Percentiles rank a stretch among this genome's conserved stretches.
phyloP scores from a whole-genome alignment of 1,140 invertebrate genomes.

The Epicauta chinensis region DNA sequence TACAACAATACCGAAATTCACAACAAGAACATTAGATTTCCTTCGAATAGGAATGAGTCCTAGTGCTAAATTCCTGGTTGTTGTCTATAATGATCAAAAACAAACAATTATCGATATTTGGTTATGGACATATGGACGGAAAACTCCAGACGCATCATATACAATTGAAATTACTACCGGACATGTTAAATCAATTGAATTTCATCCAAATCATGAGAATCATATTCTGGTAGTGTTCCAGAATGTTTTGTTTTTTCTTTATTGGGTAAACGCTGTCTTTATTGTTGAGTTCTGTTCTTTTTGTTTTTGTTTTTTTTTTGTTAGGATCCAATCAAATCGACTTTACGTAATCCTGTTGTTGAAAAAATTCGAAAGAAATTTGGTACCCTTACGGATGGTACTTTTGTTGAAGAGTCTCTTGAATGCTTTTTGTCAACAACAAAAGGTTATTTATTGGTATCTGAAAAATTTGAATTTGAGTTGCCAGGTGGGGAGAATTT shows the following conservation, averaged over 20 bases:
- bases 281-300: too few relatives aligned
- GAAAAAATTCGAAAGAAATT: too few relatives aligned
- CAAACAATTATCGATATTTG: conserved; percentile 45
- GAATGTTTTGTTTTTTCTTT: conserved; percentile 35
- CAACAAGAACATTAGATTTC: conserved; percentile 40
- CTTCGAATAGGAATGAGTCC: conserved; percentile 44
- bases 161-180: conserved; percentile 1
- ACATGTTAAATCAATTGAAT: conserved; percentile 17
- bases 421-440: conserved; percentile 27
- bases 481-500: too few relatives aligned
- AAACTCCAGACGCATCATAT: not conserved
- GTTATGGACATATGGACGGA: conserved; percentile 48
- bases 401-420: conserved; percentile 29
- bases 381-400: conserved; percentile 27
- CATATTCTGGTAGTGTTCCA: conserved; percentile 42
- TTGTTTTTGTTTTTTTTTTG: too few relatives aligned
- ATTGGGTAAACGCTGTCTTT: too few relatives aligned
- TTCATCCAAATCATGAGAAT: conserved; percentile 38
- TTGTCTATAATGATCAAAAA: conserved; percentile 43
- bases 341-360: too few relatives aligned
- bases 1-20: conserved; percentile 47
- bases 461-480: too few relatives aligned
- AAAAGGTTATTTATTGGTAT: too few relatives aligned
- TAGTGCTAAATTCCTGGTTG: conserved; percentile 50
- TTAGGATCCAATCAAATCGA: too few relatives aligned